Evolutionary conservation across 1,140 invertebrate species (phyloP).

Genomic region (Sycobia sp.): DNA sequence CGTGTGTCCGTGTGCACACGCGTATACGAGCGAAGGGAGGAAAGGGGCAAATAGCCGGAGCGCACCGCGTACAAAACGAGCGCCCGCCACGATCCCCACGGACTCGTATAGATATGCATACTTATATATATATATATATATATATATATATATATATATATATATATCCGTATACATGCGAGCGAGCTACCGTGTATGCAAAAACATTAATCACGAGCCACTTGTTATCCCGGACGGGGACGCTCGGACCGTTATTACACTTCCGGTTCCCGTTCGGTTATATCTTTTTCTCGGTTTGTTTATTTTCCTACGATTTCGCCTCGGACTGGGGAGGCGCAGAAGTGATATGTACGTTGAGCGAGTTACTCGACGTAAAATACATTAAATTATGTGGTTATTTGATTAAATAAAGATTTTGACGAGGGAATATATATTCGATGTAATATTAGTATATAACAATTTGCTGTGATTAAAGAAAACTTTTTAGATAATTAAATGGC

Average conservation of each 20-base stretch:
- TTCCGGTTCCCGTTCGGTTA: conserved; percentile 37
- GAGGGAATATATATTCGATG: too few species aligned
- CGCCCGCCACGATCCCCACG: conserved; percentile 40
- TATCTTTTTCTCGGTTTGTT: conserved; percentile 31
- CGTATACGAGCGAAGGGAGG: conserved; percentile 24
- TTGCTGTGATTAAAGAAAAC: too few species aligned
- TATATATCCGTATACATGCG: conserved; percentile 30
- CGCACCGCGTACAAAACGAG: conserved; percentile 37
- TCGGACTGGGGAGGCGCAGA: background rate
- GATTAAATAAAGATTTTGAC: too few species aligned
- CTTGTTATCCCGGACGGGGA: conserved; percentile 46
- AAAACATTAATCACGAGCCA: conserved; percentile 55
- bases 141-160: too few species aligned
- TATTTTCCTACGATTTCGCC: background rate
- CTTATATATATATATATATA: too few species aligned
- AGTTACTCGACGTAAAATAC: too few species aligned
- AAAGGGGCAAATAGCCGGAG: background rate
- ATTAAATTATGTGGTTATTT: too few species aligned
- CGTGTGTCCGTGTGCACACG: background rate
- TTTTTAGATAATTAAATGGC: too few species aligned
- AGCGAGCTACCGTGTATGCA: conserved; percentile 46
- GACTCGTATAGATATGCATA: too few species aligned
- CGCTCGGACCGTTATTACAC: conserved; percentile 47
- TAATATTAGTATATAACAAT: too few species aligned
- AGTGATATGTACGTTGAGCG: too few species aligned